These are phyloP conservation scores for Drosophila prostipennis DNA, from an alignment of 2,888 invertebrate species.

Conservation along the genomic window DNA sequence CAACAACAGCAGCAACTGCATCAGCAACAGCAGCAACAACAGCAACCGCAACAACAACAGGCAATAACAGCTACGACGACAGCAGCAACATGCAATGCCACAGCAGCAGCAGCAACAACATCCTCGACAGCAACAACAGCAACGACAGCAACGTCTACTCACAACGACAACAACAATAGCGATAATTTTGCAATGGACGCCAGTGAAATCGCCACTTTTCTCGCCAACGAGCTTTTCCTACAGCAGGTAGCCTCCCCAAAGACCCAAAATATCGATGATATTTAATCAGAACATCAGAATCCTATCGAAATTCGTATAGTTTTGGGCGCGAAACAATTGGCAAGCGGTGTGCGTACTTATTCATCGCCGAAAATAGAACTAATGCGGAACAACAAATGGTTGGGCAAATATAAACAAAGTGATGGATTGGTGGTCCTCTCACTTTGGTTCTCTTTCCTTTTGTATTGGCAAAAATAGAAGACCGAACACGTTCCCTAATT, in stretches of 20 bases:
- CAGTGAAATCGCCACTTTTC: slow-evolving; percentile 93
- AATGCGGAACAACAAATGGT: background rate
- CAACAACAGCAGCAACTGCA: slow-evolving; percentile 53
- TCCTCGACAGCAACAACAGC: slow-evolving; percentile 34
- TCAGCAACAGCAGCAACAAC: slow-evolving; percentile 52
- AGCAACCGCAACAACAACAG: slow-evolving; percentile 42
- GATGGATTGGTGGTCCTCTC: slow-evolving; percentile 27
- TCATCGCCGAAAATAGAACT: slow-evolving; percentile 46
- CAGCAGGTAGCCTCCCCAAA: slow-evolving; percentile 87
- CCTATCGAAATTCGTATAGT: background rate
- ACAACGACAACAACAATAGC: slow-evolving; percentile 33
- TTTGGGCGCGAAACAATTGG: slow-evolving; percentile 41
- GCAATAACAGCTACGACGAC: slow-evolving; percentile 26
- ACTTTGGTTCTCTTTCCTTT: background rate
- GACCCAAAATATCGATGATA: slow-evolving; percentile 7
- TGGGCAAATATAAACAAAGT: slow-evolving; percentile 31
- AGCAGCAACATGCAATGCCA: slow-evolving; percentile 42
- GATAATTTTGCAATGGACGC: slow-evolving; percentile 87
- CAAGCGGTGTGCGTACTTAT: slow-evolving; percentile 31
- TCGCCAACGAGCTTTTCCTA: slow-evolving; percentile 93
- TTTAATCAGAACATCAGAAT: background rate
- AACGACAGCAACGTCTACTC: slow-evolving; percentile 21
- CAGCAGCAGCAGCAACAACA: slow-evolving; percentile 41
- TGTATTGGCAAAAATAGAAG: background rate
- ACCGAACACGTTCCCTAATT: slow-evolving; percentile 24